A percentile compares a stretch with the other conserved stretches of the same genome.
phyloP scores from a whole-genome alignment of 2,797 vertebrate species.

The Phataginus tetradactyla region DNA sequence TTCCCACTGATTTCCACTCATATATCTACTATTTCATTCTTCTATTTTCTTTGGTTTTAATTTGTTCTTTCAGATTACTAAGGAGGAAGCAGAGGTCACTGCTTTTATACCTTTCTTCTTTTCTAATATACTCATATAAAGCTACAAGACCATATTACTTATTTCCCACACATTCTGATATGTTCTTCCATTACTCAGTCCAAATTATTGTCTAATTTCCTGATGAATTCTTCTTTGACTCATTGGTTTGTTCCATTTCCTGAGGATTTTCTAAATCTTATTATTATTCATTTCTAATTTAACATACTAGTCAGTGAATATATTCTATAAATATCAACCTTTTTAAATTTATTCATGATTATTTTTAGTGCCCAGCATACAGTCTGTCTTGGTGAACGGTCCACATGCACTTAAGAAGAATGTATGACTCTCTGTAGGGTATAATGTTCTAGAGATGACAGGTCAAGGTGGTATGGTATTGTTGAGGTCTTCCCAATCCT shows the following conservation, averaged over 20 bases:
- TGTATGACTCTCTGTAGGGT: fast-evolving
- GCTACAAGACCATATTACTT: neutral
- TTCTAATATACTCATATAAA: neutral
- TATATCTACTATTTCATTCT: neutral
- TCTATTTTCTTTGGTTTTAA: neutral
- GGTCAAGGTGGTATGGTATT: neutral
- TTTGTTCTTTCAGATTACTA: neutral
- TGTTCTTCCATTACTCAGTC: neutral
- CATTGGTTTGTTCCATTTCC: neutral
- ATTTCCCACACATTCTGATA: neutral
- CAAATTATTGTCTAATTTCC: neutral
- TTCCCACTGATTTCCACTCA: neutral
- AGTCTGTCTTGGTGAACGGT: neutral
- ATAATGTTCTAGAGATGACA: neutral
- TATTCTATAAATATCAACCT: neutral
- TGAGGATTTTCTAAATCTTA: neutral
- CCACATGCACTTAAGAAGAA: neutral
- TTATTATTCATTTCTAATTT: neutral
- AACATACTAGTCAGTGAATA: neutral
- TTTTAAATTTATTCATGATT: neutral
- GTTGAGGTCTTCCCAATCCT: neutral
- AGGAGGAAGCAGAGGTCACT: neutral
- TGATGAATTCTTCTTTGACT: neutral
- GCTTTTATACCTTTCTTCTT: neutral
- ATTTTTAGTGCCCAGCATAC: neutral